Percentiles rank a stretch among this genome's conserved stretches.
phyloP scores from a whole-genome alignment of 2,888 invertebrate genomes.

The Leucophenga montana region DNA sequence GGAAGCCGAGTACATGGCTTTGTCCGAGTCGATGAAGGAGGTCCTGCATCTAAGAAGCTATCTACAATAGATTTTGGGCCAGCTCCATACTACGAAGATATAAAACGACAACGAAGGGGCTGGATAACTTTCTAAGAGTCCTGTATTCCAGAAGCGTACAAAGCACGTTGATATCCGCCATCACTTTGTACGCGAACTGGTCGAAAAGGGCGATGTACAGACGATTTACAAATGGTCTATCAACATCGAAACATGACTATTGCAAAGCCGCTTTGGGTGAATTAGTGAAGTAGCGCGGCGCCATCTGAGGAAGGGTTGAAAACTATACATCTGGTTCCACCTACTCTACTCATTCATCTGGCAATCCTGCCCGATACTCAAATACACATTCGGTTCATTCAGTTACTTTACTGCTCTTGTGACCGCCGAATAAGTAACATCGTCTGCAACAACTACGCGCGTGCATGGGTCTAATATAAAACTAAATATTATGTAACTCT shows the following conservation, averaged over 20 bases:
- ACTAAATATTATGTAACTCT: too few species aligned
- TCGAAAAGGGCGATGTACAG: background rate
- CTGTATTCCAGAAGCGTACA: constrained; percentile 32
- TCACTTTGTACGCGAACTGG: constrained; percentile 25
- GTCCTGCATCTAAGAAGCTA: constrained; percentile 25
- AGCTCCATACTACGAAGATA: background rate
- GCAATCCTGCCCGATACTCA: too few species aligned
- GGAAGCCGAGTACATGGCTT: constrained; percentile 24
- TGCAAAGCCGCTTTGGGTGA: background rate
- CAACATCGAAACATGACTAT: background rate
- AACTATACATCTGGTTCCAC: too few species aligned
- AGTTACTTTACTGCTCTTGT: too few species aligned
- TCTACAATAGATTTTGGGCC: constrained; percentile 21
- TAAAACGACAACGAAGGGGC: constrained; percentile 37
- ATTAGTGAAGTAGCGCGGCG: too few species aligned
- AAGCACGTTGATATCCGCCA: constrained; percentile 39
- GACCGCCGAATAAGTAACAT: too few species aligned
- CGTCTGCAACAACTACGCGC: too few species aligned
- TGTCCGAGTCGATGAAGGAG: constrained; percentile 20
- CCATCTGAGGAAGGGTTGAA: too few species aligned
- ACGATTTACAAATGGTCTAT: background rate
- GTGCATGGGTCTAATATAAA: too few species aligned
- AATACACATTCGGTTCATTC: too few species aligned
- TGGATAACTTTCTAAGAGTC: constrained; percentile 29
- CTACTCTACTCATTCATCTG: too few species aligned